Base-by-base conservation (phyloP, 1,140 invertebrate species). In the Penaeus vannamei region DNA sequence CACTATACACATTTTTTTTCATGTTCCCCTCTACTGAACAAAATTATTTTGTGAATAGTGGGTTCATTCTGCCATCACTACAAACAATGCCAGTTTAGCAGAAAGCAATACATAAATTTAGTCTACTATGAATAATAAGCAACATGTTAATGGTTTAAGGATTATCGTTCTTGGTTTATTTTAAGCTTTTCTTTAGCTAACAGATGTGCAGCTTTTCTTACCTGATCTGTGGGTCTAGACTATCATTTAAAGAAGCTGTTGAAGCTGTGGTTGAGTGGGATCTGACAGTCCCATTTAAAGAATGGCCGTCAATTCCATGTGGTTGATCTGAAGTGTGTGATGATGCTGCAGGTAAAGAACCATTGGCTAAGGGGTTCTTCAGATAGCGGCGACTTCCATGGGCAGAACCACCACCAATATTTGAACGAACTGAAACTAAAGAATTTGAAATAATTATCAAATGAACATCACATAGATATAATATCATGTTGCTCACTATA, bases 251-350 rank as follows among this genome's bases (percentile, higher is more conserved):
- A 0, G 88, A 85, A 46, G 83, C 84, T 7, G 88, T 86, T 1
- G 88, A 90, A 19, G 83, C 84, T 61, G 84, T 90, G 19, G 88
- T 82, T 60, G 84, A 85, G 22, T 62, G 84, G 22, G 88, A 90
- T 59, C 84, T 90, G 26, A 77, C 88, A 19, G 86, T 88, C n/a
- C 88, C 88, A 72, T 60, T 90, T 26, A 86, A 64, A 60, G 88
- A 85, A 22, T 20, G 19, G 5, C 87, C 87, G 26, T 89, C 87
- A 66, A 59, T 46, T 81, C 61, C 77, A 81, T 77, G 79, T 36
- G 85, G 76, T 2, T 60, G 32, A 1, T 59, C 77, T 61, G 72
- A 62, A 60, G 59, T 64, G 29, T 19, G 46, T 1, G 26, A 12
- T 4, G 85, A 77, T 17, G 76, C 29, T 2, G 62, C 85, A 3